These are phyloP conservation scores for Halocynthia aurantium DNA, from an alignment of 23 tunicate species.

Conservation along the genomic window DNA sequence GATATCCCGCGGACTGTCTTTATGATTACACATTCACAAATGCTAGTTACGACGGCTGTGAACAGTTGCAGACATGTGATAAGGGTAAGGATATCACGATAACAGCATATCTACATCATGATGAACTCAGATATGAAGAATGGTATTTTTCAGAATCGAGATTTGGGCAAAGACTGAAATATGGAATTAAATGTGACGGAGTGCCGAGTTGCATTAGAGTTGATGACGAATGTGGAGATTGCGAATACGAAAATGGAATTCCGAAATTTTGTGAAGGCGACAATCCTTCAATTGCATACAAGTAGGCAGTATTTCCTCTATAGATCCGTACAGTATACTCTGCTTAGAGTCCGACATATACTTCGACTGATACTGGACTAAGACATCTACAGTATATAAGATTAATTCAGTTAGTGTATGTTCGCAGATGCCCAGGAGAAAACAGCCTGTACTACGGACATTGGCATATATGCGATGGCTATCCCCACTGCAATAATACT, in stretches of 20 bases:
- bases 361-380: too few relatives aligned
- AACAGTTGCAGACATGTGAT: background rate
- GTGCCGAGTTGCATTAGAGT: slow-evolving; percentile 4
- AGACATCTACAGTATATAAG: too few relatives aligned
- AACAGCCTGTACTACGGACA: background rate
- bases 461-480: background rate
- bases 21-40: slow-evolving; percentile 1
- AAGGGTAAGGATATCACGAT: background rate
- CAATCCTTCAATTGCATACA: too few relatives aligned
- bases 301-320: too few relatives aligned
- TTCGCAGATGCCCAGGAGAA: too few relatives aligned
- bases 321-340: too few relatives aligned
- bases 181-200: slow-evolving; percentile 1
- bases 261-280: too few relatives aligned
- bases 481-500: background rate
- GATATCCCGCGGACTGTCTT: slow-evolving; percentile 11
- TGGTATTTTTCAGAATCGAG: background rate
- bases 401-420: too few relatives aligned
- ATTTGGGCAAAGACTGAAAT: background rate
- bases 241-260: background rate
- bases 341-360: too few relatives aligned
- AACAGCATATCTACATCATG: too few relatives aligned
- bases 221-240: slow-evolving; percentile 3
- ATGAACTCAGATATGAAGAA: background rate
- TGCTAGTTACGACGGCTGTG: slow-evolving; percentile 5